Evolutionary conservation across 1,140 invertebrate species (phyloP), one percentile per base, ranked within the genome.

Genomic region (Zaprionus taronus): DNA sequence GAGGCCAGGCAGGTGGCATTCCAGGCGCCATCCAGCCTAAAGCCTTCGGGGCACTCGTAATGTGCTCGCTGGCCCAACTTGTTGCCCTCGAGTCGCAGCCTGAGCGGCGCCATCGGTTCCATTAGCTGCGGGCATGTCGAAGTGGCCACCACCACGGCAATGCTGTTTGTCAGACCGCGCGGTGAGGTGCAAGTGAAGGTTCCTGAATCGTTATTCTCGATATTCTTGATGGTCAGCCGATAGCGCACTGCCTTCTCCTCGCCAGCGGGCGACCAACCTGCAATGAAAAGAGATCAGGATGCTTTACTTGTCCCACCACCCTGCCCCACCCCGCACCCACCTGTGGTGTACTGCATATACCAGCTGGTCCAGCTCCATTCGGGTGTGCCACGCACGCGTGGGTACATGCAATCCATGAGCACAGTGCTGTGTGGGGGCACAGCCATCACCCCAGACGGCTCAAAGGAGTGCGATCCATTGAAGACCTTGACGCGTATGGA

Each of bases 311-410:
- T 20, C 6, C 6, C 14, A n/a, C 55, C 4, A 1, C 20, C 1
- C 20, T 6, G 22, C 17, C 15, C 9, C 20, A 24, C 14, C 17
- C 26, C 11, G 28, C 12, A 92, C 91, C 93, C 83, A 97, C 97
- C 96, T 76, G 96, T 96, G 14, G 95, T 93, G 91, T 97, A 97
- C 89, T 96, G 95, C 72, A 96, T 95, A 75, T 95, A 95, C 12
- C 94, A 95, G 41, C 97, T 96, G 1, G 96, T 97, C 96, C 97
- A 98, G n/a, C 95, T 96, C 97, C 97, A 98, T 72, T 96, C 96
- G 1, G 97, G 97, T 68, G 96, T 96, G 2, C 97, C 97, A 26
- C 96, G 91, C 41, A 95, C 93, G 63, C 97, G 93, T 0, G 95
- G 95, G 82, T 96, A 97, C 62, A 98, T 94, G 85, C 97, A 98